Base-by-base conservation (phyloP, 2,888 invertebrate genomes). In the Troides helena region DNA sequence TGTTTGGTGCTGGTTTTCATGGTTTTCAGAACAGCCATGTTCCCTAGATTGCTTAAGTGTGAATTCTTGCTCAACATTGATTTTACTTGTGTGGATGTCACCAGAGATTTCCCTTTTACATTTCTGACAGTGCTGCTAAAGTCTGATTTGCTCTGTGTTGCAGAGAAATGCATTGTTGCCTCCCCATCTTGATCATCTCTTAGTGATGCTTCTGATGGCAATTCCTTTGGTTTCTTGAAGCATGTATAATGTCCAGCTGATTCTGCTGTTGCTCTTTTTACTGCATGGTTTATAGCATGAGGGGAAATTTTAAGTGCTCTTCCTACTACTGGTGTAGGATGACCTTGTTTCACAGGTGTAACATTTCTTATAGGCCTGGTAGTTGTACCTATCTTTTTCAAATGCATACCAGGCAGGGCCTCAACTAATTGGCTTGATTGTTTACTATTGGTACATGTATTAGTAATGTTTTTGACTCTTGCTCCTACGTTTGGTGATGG, bases 171-270 rank as follows among this genome's bases (percentile, higher is more conserved):
- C 17, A 82, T 74, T 3, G 77, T 70, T 2, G 79, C 73, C 30
- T 82, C 81, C 59, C 78, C 80, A 25, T 80, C 78, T 59, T 53
- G 66, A 17, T 71, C 67, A 46, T 75, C 69, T 58, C 71, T 77
- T 53, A 80, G 78, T 21, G 71, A 68, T 2, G 82, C 72, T 69
- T 88, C 89, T 39, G 77, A 80, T 6, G 86, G 83, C 67, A 87
- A 85, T 73, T 91, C 90, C 74, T 89, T 91, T 18, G 88, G 85
- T 75, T 88, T 91, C 76, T 92, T 92, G 73, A 91, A 90, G 77
- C 87, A 88, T 78, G 87, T 87, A 65, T 89, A 90, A 63, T 85
- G 87, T 14, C 86, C 87, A 10, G 78, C 70, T 5, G 74, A 43
- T 57, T 86, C 83, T 70, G 88, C 84, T 1, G 78, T 76, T 23